A percentile compares a stretch with the other conserved stretches of the same genome.
phyloP scores from a whole-genome alignment of 2,113 vertebrate species.

The Vulpes lagopus region DNA sequence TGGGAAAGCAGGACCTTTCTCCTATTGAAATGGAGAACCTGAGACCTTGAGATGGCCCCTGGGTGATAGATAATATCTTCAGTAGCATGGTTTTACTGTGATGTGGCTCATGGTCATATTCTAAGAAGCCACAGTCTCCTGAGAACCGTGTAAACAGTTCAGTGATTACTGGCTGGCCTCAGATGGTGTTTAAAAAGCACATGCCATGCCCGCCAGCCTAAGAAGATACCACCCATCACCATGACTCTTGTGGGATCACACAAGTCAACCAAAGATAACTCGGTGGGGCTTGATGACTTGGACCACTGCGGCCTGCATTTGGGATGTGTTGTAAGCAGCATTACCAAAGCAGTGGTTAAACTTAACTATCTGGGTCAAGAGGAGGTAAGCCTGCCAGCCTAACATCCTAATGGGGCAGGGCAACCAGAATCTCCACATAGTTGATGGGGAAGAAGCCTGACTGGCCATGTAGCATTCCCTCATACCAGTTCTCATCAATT shows the following conservation, averaged over 20 bases:
- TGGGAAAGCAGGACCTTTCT: constrained; percentile 83
- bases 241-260: constrained; percentile 77
- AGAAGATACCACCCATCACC: constrained; percentile 88
- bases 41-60: constrained; percentile 80
- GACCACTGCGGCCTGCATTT: constrained; percentile 88
- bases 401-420: constrained; percentile 94
- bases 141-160: constrained; percentile 67
- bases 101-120: constrained; percentile 55
- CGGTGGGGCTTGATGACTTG: constrained; percentile 80
- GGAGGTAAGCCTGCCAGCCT: constrained; percentile 82
- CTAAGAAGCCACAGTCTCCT: constrained; percentile 74
- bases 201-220: constrained; percentile 72
- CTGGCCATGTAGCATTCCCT: constrained; percentile 97
- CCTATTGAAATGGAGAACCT: constrained; percentile 81
- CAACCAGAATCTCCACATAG: constrained; percentile 98
- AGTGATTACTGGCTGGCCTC: constrained; percentile 69
- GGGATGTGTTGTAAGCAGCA: constrained; percentile 89
- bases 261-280: constrained; percentile 84
- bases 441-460: constrained; percentile 99
- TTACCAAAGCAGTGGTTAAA: constrained; percentile 90
- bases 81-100: constrained; percentile 57
- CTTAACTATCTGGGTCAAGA: constrained; percentile 83
- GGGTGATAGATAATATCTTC: constrained; percentile 86
- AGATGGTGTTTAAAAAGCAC: constrained; percentile 74
- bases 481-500: constrained; percentile 99